A percentile compares a stretch with the other conserved stretches of the same genome.
These are phyloP conservation scores for Toxotes lorentzi DNA, from an alignment of 2,797 vertebrate genomes.

Conservation along the genomic window DNA sequence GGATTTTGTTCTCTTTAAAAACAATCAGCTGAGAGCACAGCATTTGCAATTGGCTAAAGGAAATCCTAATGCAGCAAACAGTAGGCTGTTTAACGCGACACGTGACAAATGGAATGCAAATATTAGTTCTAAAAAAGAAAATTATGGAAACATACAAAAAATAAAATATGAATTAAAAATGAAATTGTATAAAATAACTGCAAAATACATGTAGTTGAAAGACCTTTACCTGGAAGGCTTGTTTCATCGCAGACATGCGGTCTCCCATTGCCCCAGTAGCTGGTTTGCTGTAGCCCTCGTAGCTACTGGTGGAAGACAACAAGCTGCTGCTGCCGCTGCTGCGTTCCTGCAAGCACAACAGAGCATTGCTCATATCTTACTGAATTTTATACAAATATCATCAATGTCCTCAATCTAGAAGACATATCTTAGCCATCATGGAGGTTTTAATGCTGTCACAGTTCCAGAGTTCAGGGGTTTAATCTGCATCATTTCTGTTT, in stretches of 20 bases:
- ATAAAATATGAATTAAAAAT: background rate
- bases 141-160: background rate
- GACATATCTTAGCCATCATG: background rate
- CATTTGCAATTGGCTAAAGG: background rate
- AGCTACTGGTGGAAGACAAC: constrained; percentile 88
- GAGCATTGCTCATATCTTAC: background rate
- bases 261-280: constrained; percentile 96
- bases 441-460: background rate
- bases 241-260: constrained; percentile 96
- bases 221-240: constrained; percentile 93
- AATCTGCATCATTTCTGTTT: background rate
- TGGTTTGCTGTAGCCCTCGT: constrained; percentile 92
- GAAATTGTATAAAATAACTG: background rate
- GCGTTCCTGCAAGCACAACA: constrained; percentile 86
- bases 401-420: background rate
- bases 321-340: constrained; percentile 68
- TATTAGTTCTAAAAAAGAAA: background rate
- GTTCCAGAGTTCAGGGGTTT: background rate
- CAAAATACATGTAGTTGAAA: background rate
- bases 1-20: background rate
- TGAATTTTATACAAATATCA: background rate
- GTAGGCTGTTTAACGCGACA: background rate
- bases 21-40: background rate
- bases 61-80: background rate
- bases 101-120: background rate